These are phyloP conservation scores for Cynocephalus volans DNA, from an alignment of 2,113 vertebrate species.

Conservation along the genomic window DNA sequence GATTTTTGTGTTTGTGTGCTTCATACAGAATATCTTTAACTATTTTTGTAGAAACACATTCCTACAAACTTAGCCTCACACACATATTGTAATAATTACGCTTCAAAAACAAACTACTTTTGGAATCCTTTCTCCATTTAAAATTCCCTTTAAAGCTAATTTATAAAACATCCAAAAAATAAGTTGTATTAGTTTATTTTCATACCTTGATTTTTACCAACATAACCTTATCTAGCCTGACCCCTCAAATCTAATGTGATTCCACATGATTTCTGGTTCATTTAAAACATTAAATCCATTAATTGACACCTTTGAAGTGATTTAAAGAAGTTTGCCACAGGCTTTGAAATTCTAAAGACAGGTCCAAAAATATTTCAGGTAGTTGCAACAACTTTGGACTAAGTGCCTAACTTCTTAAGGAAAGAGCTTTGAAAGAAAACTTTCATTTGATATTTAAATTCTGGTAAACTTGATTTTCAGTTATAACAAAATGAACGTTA, in stretches of 20 bases:
- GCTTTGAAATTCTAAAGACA: conserved; percentile 71
- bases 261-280: conserved; percentile 68
- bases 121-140: not conserved
- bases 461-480: conserved; percentile 63
- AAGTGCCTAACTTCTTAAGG: conserved; percentile 59
- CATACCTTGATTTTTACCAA: conserved; percentile 61
- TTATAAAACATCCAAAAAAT: conserved; percentile 35
- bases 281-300: conserved; percentile 70
- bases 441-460: conserved; percentile 57
- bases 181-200: conserved; percentile 50
- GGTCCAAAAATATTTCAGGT: conserved; percentile 69
- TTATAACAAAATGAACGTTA: conserved; percentile 49
- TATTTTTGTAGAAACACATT: not conserved
- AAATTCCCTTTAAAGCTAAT: not conserved
- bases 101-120: conserved; percentile 58
- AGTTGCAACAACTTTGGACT: conserved; percentile 60
- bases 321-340: conserved; percentile 73
- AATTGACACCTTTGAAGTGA: conserved; percentile 77
- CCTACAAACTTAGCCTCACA: not conserved
- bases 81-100: not conserved
- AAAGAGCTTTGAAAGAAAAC: conserved; percentile 44
- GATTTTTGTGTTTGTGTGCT: not conserved
- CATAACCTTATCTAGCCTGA: conserved; percentile 66
- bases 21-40: conserved; percentile 22
- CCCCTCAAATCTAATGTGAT: conserved; percentile 55